Percentiles rank a stretch among this genome's conserved stretches.
These are phyloP conservation scores for Aviceda subcristata DNA, from an alignment of 2,113 vertebrate species.

Conservation along the genomic window DNA sequence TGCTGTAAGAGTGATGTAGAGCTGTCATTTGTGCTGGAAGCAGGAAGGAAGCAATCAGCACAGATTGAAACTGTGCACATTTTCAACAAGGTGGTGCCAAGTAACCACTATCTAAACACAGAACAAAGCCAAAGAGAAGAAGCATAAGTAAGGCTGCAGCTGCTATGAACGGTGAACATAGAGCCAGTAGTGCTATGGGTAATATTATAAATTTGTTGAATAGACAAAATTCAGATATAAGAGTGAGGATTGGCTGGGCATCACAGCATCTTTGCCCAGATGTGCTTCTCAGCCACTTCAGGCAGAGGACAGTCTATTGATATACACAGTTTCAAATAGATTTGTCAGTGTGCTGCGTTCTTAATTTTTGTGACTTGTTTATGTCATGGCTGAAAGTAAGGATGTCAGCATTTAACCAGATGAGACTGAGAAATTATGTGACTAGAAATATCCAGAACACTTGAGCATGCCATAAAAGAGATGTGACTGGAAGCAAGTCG, in stretches of 20 bases:
- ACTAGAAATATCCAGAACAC: constrained; percentile 4
- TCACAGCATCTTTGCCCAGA: neutral
- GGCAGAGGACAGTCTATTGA: neutral
- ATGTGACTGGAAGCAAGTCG: neutral
- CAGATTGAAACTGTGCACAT: neutral
- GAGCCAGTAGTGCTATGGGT: neutral
- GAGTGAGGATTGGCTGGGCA: neutral
- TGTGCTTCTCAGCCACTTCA: neutral
- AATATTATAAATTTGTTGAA: neutral
- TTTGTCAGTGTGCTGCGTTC: neutral
- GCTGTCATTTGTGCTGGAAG: neutral
- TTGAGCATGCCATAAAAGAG: neutral
- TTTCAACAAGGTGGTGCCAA: neutral
- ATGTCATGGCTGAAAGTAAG: neutral
- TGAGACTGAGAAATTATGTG: constrained; percentile 13
- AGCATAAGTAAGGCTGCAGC: neutral
- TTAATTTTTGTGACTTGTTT: constrained; percentile 23
- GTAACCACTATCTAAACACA: neutral
- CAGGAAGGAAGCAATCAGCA: neutral
- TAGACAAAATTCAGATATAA: neutral
- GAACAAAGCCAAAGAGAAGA: neutral
- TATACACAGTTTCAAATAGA: neutral
- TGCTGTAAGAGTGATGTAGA: neutral
- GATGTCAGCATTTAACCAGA: constrained; percentile 32
- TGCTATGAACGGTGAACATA: neutral